Evolutionary conservation across 2,888 invertebrate species (phyloP), one percentile per base, ranked within the genome.

Genomic region (Allacma fusca): DNA sequence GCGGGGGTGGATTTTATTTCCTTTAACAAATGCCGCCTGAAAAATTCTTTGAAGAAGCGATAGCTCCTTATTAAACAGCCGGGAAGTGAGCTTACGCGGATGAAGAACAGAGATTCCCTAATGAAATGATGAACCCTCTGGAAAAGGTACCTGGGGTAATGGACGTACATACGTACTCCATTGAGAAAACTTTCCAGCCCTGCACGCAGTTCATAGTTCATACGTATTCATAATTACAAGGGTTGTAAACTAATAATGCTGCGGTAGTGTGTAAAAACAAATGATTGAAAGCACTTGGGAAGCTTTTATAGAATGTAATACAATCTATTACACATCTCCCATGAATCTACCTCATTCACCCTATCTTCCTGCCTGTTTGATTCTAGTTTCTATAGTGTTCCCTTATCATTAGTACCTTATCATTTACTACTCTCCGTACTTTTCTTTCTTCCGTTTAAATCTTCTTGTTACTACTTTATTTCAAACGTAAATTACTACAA

Each of bases 1-100:
- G 65, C 28, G 68, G 68, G 68, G 43, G 68, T 40, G 68, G 68
- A 69, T 69, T 69, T 43, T 43, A 69, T 69, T 69, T 69, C 68
- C 40, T 69, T 40, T 69, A n/a, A 29, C 34, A 69, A 29, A 69
- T 40, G 68, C 68, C 68, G 68, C 34, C 68, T n/a, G 16, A 40
- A 69, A 43, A 34, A 69, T 65, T 29, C 65, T 65, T 65, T 65
- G 29, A 65, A 24, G n/a, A 65, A 68, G 40, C 29, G 34, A 50
- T 23, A 70, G 70, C 70, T 70, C 50, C 70, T 70, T 70, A 70
- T 50, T 70, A 70, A 70, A 70, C 70, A 50, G 70, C 26, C 70
- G 50, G 70, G n/a, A 70, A 70, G 50, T 50, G 16, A 50, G 50
- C 50, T 50, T 16, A 62, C 12, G 2, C 4, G 62, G 26, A 62